Conservation (phyloP, 2,888 invertebrate genomes). For the Horisme vitalbata region DNA sequence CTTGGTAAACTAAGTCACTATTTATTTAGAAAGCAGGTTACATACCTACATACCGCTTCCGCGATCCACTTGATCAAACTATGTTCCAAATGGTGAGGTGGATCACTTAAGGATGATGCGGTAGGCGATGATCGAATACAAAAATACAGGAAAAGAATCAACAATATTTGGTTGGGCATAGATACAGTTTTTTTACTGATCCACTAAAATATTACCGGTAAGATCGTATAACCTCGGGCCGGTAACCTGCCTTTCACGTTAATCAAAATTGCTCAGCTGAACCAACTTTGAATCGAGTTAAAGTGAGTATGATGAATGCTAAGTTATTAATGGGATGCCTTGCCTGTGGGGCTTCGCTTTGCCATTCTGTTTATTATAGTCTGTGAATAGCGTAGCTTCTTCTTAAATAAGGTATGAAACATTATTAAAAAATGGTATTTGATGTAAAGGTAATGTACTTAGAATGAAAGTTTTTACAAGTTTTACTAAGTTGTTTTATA, state of each 20-base stretch:
- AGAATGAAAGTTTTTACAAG: too few relatives aligned
- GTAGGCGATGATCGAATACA: too few relatives aligned
- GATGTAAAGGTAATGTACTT: too few relatives aligned
- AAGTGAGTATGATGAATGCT: constrained; percentile 53
- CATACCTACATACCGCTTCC: neutral
- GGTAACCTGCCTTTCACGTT: constrained; percentile 2
- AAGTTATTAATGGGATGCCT: constrained; percentile 44
- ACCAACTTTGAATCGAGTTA: constrained; percentile 52
- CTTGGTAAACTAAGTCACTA: constrained; percentile 42
- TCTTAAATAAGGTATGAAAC: neutral
- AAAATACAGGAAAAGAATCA: too few relatives aligned
- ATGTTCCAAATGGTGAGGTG: too few relatives aligned
- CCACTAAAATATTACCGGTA: too few relatives aligned
- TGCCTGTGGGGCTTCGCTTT: constrained; percentile 16
- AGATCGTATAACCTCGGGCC: neutral
- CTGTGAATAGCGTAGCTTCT: neutral
- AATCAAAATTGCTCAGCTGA: constrained; percentile 52
- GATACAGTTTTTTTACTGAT: too few relatives aligned
- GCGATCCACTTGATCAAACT: too few relatives aligned
- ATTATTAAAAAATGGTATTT: too few relatives aligned
- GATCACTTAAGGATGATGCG: too few relatives aligned
- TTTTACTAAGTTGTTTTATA: too few relatives aligned
- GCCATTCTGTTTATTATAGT: constrained; percentile 6
- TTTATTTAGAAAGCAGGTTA: constrained; percentile 2
- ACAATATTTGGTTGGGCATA: too few relatives aligned